Evolutionary conservation across 2,888 invertebrate genomes (phyloP), one percentile per base, ranked within the genome.

Genomic region (Falcaria lacertinaria): DNA sequence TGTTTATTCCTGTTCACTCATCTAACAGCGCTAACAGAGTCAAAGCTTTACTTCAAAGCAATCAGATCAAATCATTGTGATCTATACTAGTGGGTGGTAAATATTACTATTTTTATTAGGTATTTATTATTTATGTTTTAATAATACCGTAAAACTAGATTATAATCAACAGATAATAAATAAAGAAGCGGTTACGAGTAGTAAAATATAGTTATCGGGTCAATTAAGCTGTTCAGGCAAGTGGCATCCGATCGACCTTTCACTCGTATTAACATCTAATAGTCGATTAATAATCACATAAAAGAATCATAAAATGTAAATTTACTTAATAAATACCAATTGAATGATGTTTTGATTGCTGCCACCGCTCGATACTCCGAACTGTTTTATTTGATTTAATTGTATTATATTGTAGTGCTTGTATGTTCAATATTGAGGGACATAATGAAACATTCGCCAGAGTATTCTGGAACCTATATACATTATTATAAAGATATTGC

Each of bases 251-350:
- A 47, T 44, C 48, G 52, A 57, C 52, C 53, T 56, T 54, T 57
- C 47, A 45, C 52, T 54, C 43, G 42, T 42, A 51, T 59, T 54
- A 60, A 52, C 43, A 41, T 39, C 46, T 43, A 49, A 55, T 49
- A 49, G 43, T 42, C 36, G 37, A 48, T 52, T 52, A 55, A 54
- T 55, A 43, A 51, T 50, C 44, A 48, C 39, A 47, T 42, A 43
- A 47, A 39, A 41, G 45, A 43, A 43, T 41, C 45, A 36, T 45
- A 33, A 42, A 42, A 33, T 39, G 28, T 34, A 13, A 34, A 34
- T 35, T 33, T 36, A 37, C 28, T 46, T 38, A 38, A 33, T 41
- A 43, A 32, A 44, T 35, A 39, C 33, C 25, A 40, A 34, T 44
- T 39, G 39, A 33, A 22, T 22, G 22, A 22, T 22, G 28, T 11